Conservation (phyloP, 2,888 invertebrate species). For the Xanthorhoe spadicearia region DNA sequence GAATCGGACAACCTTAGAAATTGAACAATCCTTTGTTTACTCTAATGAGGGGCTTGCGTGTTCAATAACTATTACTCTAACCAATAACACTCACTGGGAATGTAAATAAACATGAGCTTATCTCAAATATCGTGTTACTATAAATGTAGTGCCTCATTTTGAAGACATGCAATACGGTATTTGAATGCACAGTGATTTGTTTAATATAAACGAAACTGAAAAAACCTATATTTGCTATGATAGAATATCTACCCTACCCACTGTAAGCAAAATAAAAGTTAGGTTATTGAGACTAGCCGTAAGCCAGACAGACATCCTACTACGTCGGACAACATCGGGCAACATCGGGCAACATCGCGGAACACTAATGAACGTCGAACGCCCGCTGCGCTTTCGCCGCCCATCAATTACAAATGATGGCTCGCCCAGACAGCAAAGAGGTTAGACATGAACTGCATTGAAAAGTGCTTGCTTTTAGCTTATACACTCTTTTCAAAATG, state of each 20-base stretch:
- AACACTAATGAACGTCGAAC: constrained; percentile 16
- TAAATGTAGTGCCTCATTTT: constrained; percentile 4
- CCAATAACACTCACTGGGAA: constrained; percentile 19
- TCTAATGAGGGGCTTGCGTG: constrained; percentile 56
- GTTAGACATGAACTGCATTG: not conserved
- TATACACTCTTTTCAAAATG: not conserved
- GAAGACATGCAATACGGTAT: constrained; percentile 4
- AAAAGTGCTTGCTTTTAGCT: not conserved
- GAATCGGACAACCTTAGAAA: not conserved
- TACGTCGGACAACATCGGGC: not conserved
- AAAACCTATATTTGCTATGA: no score
- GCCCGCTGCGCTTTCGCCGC: constrained; percentile 19
- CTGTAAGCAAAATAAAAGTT: no score
- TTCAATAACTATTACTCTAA: constrained; percentile 46
- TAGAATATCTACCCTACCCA: no score
- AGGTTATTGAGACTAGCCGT: not conserved
- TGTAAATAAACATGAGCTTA: constrained; percentile 20
- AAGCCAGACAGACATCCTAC: not conserved
- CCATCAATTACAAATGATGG: constrained; percentile 15
- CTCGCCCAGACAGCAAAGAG: constrained; percentile 1
- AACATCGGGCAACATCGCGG: not conserved
- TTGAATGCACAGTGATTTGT: not conserved
- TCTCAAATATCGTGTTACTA: constrained; percentile 10
- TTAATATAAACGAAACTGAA: no score
- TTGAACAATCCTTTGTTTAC: constrained; percentile 5